Percentiles rank a stretch among this genome's conserved stretches.
Evolutionary conservation across 2,113 vertebrate genomes (phyloP).

Genomic region (Poeciliopsis retropinna): DNA sequence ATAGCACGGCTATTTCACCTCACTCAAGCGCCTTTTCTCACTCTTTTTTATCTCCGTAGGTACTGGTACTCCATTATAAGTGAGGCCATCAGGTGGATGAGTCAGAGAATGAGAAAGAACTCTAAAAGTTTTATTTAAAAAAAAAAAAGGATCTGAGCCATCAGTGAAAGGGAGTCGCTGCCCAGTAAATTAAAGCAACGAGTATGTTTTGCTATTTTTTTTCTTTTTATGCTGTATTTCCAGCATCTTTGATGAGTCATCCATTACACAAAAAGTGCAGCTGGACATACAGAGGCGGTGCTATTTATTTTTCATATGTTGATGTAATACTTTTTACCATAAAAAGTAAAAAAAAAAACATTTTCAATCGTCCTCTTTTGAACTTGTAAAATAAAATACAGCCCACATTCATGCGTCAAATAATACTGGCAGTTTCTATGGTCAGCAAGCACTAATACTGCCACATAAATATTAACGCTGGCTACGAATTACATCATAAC

Average conservation of each 20-base stretch:
- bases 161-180: not conserved
- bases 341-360: not conserved
- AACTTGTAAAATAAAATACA: not conserved
- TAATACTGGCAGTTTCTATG: not conserved
- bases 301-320: not conserved
- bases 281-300: not conserved
- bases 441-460: not conserved
- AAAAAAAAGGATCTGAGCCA: not conserved
- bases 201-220: conserved; percentile 14
- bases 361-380: not conserved
- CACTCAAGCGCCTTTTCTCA: conserved; percentile 1
- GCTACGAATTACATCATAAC: conserved; percentile 18
- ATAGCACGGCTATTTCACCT: conserved; percentile 10
- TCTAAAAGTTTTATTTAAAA: not conserved
- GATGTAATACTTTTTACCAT: not conserved
- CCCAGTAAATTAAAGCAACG: conserved; percentile 2
- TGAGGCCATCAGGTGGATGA: conserved; percentile 30
- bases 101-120: conserved; percentile 14
- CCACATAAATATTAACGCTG: conserved; percentile 17
- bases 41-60: conserved; percentile 3
- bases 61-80: conserved; percentile 10
- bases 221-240: too few relatives aligned
- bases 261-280: conserved; percentile 16
- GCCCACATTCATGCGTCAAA: not conserved
- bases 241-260: conserved; percentile 1